Conservation (phyloP, 2,888 invertebrate genomes). For the Acanthosepion esculentum region DNA sequence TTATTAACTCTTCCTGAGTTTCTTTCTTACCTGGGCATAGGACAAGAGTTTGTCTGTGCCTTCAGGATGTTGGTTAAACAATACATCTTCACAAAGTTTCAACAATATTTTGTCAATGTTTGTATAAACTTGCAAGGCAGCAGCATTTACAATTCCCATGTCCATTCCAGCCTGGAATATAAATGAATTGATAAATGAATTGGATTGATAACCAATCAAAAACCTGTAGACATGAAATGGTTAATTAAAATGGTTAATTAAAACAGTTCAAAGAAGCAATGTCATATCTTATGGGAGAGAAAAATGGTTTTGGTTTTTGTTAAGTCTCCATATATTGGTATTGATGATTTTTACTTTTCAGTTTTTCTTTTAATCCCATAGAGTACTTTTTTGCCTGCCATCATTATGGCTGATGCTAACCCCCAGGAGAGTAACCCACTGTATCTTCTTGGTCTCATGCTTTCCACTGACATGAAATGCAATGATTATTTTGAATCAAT, state of each 20-base stretch:
- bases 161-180: constrained; percentile 77
- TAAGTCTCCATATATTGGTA: too few species aligned
- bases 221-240: neutral
- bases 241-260: neutral
- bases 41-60: constrained; percentile 76
- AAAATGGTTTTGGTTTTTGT: too few species aligned
- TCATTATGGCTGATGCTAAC: too few species aligned
- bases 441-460: too few species aligned
- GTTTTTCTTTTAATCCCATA: too few species aligned
- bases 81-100: constrained; percentile 77
- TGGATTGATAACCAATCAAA: neutral
- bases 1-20: neutral
- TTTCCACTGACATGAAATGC: too few species aligned
- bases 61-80: constrained; percentile 78
- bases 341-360: too few species aligned
- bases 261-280: neutral
- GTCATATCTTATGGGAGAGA: too few species aligned
- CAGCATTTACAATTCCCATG: constrained; percentile 80
- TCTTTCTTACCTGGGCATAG: constrained; percentile 74
- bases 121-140: constrained; percentile 78
- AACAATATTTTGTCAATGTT: constrained; percentile 77
- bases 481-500: too few species aligned
- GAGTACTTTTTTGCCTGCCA: too few species aligned
- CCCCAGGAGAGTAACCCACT: too few species aligned
- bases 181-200: neutral